Evolutionary conservation across 2,888 invertebrate species (phyloP).

Genomic region (Xestoiulus laeticollis): DNA sequence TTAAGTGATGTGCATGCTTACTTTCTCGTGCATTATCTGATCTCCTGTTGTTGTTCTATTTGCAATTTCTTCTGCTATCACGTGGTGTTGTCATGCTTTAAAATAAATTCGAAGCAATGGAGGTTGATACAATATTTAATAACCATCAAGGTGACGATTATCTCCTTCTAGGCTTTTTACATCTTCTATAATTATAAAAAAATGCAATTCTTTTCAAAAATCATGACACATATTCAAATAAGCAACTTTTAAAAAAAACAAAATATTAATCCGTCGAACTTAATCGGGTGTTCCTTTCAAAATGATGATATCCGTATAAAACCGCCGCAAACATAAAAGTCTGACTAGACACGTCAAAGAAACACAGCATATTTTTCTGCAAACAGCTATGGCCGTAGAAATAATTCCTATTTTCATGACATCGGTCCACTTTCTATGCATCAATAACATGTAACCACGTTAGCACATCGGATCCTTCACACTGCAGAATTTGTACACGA

Average conservation of each 20-base stretch:
- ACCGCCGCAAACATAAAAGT: neutral
- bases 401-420: neutral
- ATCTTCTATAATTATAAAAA: slow-evolving; percentile 26
- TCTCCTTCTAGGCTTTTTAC: slow-evolving; percentile 8
- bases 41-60: too few relatives aligned
- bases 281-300: neutral
- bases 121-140: neutral
- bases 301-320: neutral
- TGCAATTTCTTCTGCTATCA: too few relatives aligned
- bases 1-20: too few relatives aligned
- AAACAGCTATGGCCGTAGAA: neutral
- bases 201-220: neutral
- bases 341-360: slow-evolving; percentile 19
- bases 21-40: too few relatives aligned
- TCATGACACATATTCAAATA: neutral
- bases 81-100: too few relatives aligned
- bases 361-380: neutral
- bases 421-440: neutral
- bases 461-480: neutral
- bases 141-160: neutral
- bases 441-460: neutral
- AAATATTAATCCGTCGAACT: slow-evolving; percentile 4
- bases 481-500: neutral
- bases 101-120: neutral
- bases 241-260: neutral